Evolutionary conservation across 2,113 vertebrate genomes (phyloP).

Genomic region (Microtus pennsylvanicus): DNA sequence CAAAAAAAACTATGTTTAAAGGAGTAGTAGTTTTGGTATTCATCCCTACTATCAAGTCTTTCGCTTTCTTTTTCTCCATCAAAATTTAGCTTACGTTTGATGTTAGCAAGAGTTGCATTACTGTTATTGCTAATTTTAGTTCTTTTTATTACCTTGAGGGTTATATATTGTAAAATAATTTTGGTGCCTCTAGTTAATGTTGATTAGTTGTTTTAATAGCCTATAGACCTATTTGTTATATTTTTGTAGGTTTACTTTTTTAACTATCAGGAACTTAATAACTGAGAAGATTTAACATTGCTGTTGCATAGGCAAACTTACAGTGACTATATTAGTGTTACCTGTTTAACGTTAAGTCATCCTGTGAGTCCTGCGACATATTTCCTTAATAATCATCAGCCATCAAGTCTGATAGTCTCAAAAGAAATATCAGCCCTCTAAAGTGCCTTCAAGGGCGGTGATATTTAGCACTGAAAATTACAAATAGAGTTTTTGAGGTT

Average conservation of each 20-base stretch:
- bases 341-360: slow-evolving; percentile 99
- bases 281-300: slow-evolving; percentile 95
- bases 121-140: slow-evolving; percentile 96
- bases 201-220: slow-evolving; percentile 94
- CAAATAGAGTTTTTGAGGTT: slow-evolving; percentile 96
- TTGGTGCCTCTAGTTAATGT: slow-evolving; percentile 95
- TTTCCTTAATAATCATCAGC: slow-evolving; percentile 97
- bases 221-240: slow-evolving; percentile 95
- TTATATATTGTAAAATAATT: slow-evolving; percentile 93
- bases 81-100: slow-evolving; percentile 92
- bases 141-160: slow-evolving; percentile 94
- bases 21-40: slow-evolving; percentile 89
- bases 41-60: slow-evolving; percentile 90
- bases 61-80: slow-evolving; percentile 84
- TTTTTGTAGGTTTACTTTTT: slow-evolving; percentile 99
- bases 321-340: slow-evolving; percentile 97
- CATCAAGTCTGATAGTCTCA: slow-evolving; percentile 99
- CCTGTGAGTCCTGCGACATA: slow-evolving; percentile 98
- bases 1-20: slow-evolving; percentile 88
- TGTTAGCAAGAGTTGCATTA: slow-evolving; percentile 94
- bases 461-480: slow-evolving; percentile 96
- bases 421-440: slow-evolving; percentile 96
- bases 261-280: slow-evolving; percentile 98
- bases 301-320: slow-evolving; percentile 95
- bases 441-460: slow-evolving; percentile 94